phyloP scores from a whole-genome alignment of 2,113 vertebrate species.

The Callipepla squamata region DNA sequence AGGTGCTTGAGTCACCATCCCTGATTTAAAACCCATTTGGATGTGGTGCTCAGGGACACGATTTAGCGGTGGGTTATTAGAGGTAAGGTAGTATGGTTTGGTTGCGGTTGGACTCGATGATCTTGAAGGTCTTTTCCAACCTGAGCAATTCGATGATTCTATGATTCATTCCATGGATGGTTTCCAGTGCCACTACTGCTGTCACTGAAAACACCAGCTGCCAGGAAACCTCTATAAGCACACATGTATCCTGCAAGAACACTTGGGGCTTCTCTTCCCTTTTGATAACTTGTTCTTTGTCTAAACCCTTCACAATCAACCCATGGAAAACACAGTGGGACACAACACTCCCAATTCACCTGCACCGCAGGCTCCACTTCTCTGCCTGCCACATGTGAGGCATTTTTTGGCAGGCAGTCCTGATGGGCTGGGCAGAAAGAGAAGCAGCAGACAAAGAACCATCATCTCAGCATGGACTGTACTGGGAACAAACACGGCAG shows the following conservation, averaged over 20 bases:
- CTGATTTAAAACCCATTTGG: too few species aligned
- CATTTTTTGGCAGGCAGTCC: not conserved
- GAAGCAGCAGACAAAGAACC: not conserved
- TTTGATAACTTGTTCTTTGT: not conserved
- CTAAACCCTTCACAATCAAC: not conserved
- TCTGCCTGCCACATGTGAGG: not conserved
- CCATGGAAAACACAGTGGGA: not conserved
- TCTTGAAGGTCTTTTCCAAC: too few species aligned
- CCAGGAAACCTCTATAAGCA: fast-evolving
- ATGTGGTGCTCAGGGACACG: too few species aligned
- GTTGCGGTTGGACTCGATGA: too few species aligned
- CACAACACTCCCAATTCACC: not conserved
- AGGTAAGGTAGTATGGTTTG: too few species aligned
- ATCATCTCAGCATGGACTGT: fast-evolving
- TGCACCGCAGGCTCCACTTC: not conserved
- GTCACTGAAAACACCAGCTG: not conserved
- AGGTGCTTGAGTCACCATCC: too few species aligned
- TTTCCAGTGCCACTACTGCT: not conserved
- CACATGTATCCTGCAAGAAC: not conserved
- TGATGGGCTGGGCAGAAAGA: not conserved
- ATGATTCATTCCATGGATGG: fast-evolving
- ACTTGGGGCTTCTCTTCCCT: not conserved
- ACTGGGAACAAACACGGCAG: fast-evolving
- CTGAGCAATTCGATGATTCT: not conserved
- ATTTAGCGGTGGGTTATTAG: too few species aligned